phyloP scores from a whole-genome alignment of 1,140 invertebrate species.

The Bemisia tabaci region DNA sequence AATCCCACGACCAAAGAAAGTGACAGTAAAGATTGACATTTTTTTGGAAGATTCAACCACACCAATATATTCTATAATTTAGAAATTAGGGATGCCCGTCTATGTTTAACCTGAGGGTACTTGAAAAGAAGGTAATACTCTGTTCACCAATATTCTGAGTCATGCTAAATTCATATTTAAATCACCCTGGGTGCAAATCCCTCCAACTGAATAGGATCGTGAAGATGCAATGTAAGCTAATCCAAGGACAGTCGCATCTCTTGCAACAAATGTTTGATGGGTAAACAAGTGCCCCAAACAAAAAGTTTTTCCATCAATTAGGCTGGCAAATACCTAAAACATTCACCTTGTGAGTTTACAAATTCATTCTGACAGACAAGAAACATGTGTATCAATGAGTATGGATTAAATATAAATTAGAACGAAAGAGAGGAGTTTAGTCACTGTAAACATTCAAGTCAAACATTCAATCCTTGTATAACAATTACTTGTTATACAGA shows the following conservation, averaged over 20 bases:
- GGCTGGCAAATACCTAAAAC: conserved; percentile 34
- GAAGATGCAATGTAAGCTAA: conserved; percentile 38
- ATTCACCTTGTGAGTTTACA: background rate
- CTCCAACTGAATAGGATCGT: conserved; percentile 31
- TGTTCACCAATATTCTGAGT: background rate
- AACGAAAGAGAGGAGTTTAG: too few species aligned
- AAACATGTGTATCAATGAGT: too few species aligned
- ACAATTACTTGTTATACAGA: too few species aligned
- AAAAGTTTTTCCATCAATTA: conserved; percentile 27
- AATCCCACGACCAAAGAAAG: too few species aligned
- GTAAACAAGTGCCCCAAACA: conserved; percentile 40
- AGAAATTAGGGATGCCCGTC: too few species aligned
- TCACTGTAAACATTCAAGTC: too few species aligned
- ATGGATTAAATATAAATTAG: too few species aligned
- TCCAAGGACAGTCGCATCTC: conserved; percentile 33
- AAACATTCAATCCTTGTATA: too few species aligned
- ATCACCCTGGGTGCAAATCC: conserved; percentile 37
- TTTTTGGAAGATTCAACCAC: too few species aligned
- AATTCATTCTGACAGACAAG: background rate
- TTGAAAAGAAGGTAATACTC: background rate
- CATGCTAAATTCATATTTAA: conserved; percentile 4
- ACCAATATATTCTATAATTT: too few species aligned
- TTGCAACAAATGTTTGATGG: conserved; percentile 35
- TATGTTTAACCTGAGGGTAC: too few species aligned
- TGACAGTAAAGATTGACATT: too few species aligned